Evolutionary conservation across 2,888 invertebrate genomes (phyloP).

Genomic region (Scelioninae gen. 2): DNA sequence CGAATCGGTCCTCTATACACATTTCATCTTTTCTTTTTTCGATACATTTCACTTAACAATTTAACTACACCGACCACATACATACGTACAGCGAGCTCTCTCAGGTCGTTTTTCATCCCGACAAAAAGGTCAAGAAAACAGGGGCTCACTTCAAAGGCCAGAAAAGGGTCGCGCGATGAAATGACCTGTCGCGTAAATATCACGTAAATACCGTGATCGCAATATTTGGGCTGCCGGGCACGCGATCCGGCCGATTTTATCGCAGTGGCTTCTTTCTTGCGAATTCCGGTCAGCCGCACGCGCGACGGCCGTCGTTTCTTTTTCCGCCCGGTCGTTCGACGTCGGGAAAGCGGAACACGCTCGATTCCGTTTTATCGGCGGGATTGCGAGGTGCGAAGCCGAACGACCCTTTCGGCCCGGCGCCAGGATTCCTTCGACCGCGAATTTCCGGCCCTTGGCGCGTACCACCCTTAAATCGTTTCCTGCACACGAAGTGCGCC

Average conservation of each 20-base stretch:
- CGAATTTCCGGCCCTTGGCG: conserved; percentile 66
- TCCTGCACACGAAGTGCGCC: conserved; percentile 53
- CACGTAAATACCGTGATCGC: conserved; percentile 41
- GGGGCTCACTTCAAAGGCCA: conserved; percentile 20
- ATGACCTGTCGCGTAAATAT: conserved; percentile 39
- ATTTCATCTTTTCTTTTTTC: background rate
- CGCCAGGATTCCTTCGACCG: conserved; percentile 62
- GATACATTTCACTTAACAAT: conserved; percentile 19
- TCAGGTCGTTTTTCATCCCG: conserved; percentile 16
- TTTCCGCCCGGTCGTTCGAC: conserved; percentile 19
- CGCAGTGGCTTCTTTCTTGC: conserved; percentile 34
- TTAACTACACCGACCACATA: conserved; percentile 6
- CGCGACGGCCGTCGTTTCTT: conserved; percentile 49
- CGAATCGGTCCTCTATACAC: no score
- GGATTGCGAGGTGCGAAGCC: conserved; percentile 55
- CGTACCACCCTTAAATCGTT: conserved; percentile 62
- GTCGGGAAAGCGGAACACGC: conserved; percentile 44
- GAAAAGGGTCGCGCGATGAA: conserved; percentile 36
- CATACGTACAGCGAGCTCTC: background rate
- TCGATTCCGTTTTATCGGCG: conserved; percentile 56
- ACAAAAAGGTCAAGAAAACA: conserved; percentile 18
- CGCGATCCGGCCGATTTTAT: conserved; percentile 39
- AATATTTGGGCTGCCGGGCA: conserved; percentile 14
- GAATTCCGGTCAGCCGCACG: conserved; percentile 51
- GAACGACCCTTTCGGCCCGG: conserved; percentile 53